Percentiles rank a stretch among this genome's conserved stretches.
Conservation (phyloP, 2,888 invertebrate species). For the Leucophenga maculata region DNA sequence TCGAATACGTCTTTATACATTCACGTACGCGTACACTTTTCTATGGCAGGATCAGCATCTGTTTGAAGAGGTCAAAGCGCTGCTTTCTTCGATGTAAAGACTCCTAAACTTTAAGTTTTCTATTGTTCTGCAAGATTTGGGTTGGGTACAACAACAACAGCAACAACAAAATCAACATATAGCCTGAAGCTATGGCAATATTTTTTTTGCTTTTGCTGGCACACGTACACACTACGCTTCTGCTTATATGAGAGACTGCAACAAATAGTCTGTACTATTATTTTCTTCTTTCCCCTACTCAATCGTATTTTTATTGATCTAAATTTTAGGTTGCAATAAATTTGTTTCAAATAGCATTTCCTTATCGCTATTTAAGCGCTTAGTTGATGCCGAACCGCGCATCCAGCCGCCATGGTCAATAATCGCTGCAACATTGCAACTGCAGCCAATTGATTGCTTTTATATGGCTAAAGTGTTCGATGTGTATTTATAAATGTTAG, state of each 20-base stretch:
- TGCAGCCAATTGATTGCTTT: neutral
- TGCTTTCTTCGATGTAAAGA: neutral
- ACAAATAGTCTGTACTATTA: no score
- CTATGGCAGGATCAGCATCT: constrained; percentile 6
- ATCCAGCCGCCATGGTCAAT: neutral
- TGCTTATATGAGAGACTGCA: neutral
- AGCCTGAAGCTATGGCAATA: neutral
- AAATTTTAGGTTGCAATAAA: constrained; percentile 53
- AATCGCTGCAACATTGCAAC: no score
- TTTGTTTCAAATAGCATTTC: constrained; percentile 43
- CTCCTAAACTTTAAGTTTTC: neutral
- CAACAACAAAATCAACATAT: no score
- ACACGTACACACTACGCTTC: neutral
- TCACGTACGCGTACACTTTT: constrained; percentile 15
- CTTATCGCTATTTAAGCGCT: constrained; percentile 26
- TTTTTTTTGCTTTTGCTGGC: constrained; percentile 41
- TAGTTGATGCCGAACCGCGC: neutral
- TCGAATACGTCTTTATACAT: no score
- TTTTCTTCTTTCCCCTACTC: constrained; percentile 1
- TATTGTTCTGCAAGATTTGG: neutral
- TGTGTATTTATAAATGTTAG: neutral
- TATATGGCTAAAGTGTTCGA: neutral
- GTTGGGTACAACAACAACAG: constrained; percentile 5
- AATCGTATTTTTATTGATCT: constrained; percentile 53
- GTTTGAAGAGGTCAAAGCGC: no score